Evolutionary conservation across 1,140 invertebrate genomes (phyloP), one percentile per base, ranked within the genome.

Genomic region (Solen grandis): DNA sequence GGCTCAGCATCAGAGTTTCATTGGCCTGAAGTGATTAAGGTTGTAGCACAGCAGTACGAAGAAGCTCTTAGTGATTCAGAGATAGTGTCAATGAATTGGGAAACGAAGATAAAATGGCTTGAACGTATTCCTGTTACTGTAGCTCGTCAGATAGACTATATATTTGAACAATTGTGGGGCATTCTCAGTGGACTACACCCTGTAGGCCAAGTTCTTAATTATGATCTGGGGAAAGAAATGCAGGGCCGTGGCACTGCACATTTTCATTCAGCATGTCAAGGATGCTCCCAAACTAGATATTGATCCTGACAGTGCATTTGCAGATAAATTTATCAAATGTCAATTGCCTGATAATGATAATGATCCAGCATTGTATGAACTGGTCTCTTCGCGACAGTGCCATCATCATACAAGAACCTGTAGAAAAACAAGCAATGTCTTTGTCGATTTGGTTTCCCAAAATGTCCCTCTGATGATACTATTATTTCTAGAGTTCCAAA

Each of bases 201-300:
- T n/a, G 38, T 75, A n/a, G 69, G 70, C 25, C 35, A 82, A 70
- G 65, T 82, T 46, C 13, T 69, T 0, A 70, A 81, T 27, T 69
- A 82, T 76, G 70, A 75, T 41, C 14, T 60, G 5, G 25, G 72
- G 14, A 76, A 69, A 62, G 80, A 82, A 62, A 75, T 76, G 70
- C 80, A 82, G 46, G 29, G 41, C 4, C 19, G 63, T 5, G 80
- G 72, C 2, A 69, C 63, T 33, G 54, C 52, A 4, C 52, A 82
- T 76, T 75, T 69, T 31, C 63, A 82, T 62, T 25, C 55, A 1
- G 72, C 63, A 70, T 52, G 55, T 76, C 2, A 1, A 57, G 27
- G 50, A 54, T 80, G 70, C 78, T 0, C 78, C 78, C 46, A 59
- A 31, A n/a, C 5, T 75, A 19, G 72, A 76, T 22, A 62, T 35